Evolutionary conservation across 2,888 invertebrate species (phyloP), one percentile per base, ranked within the genome.

Genomic region (Drosophila quasianomalipes): DNA sequence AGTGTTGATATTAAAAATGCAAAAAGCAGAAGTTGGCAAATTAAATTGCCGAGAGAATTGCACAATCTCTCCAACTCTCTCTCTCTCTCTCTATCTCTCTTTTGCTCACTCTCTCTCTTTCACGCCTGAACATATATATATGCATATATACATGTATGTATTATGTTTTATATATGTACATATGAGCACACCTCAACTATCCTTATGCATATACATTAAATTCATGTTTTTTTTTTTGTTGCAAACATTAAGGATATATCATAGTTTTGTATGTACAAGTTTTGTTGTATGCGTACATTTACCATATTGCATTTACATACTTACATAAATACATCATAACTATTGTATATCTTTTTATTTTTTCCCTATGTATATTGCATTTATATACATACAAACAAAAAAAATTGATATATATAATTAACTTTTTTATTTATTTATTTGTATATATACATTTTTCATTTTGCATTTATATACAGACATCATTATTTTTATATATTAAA

Each of bases 1-100:
- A 85, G 83, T 87, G 88, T 89, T 85, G 76, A 89, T 82, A 83
- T 89, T 87, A 85, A 89, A 86, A 83, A 89, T 83, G 78, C 73
- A 83, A 89, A 83, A 76, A 76, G 74, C 67, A 77, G 74, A 82
- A 75, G 78, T 75, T 82, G 76, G 83, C 76, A 85, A 87, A 85
- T 89, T 85, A 83, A 82, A 83, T 81, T 73, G 78, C 63, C 67
- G 79, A 62, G 66, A 67, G 82, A 74, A 78, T 53, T 41, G 70
- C 66, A 55, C 61, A 64, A 63, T 73, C 61, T 78, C 39, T 39
- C 26, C 22, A 64, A 60, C 51, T 62, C 58, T 61, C 72, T 61
- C 7, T 22, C 22, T 7, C 19, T 19, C 19, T 19, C 26, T 14
- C 31, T 37, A 16, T 62, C 54, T 72, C 53, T 60, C 70, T 58